Evolutionary conservation across 2,888 invertebrate genomes (phyloP), one percentile per base, ranked within the genome.

Genomic region (Hanleya hanleyi): DNA sequence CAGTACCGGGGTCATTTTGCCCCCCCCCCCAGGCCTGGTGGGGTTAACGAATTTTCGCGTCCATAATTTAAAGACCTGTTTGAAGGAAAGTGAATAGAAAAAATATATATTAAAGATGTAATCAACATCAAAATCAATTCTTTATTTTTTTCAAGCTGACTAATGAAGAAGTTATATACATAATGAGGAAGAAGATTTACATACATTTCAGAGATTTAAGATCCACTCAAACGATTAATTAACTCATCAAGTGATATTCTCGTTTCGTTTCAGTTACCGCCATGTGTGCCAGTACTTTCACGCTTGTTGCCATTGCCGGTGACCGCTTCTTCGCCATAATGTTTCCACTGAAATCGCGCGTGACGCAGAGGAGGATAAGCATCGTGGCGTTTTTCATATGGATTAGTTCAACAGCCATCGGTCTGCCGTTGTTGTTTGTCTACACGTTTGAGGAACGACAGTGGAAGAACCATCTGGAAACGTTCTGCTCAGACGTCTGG

Each of bases 261-360:
- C 26, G 33, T 47, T 67, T 7, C 33, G 35, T 49, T 41, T 50
- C 80, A 87, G 87, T 84, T 6, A 83, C 83, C 26, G 84, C 84
- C 0, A 85, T 86, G 84, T 85, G 83, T 71, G 81, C 85, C 15
- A 87, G 85, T 57, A 81, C 83, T 67, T 84, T 86, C 69, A 87
- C 86, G 6, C 72, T 87, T 69, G 78, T 84, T 69, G 85, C 83
- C 15, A 82, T 86, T 18, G 87, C 85, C 2, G 80, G 85, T 0
- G 87, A 87, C 74, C 80, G 87, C 26, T 87, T 87, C 75, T 85
- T 85, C 69, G 86, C 87, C 76, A 84, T 87, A 61, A 83, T 86
- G 75, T 86, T 83, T 66, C 87, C 87, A 0, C 74, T 86, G 74
- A 84, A 83, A 73, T 80, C 86, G 37, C 81, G 85, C 7, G 82